Evolutionary conservation across 1,140 invertebrate genomes (phyloP), one percentile per base, ranked within the genome.

Genomic region (Heliconius nattereri): DNA sequence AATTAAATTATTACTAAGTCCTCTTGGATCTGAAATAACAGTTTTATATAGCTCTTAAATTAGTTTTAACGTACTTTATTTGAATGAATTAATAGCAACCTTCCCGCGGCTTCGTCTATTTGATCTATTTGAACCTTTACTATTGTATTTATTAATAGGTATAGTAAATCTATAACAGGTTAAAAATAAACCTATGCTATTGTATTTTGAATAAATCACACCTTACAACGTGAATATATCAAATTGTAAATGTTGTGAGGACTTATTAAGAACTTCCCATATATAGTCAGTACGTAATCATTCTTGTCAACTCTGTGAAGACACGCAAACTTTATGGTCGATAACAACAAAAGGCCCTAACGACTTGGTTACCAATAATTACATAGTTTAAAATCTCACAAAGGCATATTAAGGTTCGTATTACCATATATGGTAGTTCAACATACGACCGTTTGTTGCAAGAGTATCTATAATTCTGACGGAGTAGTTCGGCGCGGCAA

Each of bases 261-360:
- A 91, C 87, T 89, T 92, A 89, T 92, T 91, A 92, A 87, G 89
- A 92, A 92, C 81, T 92, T 91, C 80, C 85, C 83, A 87, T 85
- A 90, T 83, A 89, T 73, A 80, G 74, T 76, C 81, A 87, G 78
- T 87, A 80, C 80, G 82, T 90, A 91, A 92, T 92, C 85, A 90
- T 90, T 91, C 85, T 87, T 89, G 89, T 90, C 89, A 90, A 90
- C 88, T 90, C 76, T 73, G 54, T 35, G 78, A 78, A 84, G 85
- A 83, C 82, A 85, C 82, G 83, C 85, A 80, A 83, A 83, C 70
- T 83, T 72, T 77, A 83, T 79, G 72, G 71, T 76, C 35, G 20
- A 66, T 66, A 72, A 37, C 19, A 72, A 20, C 71, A 26, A n/a
- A 72, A 72, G 32, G 71, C 23, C 32, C 13, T 37, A 72, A 40